Evolutionary conservation across 2,113 vertebrate genomes (phyloP).

Genomic region (Serinus canaria): DNA sequence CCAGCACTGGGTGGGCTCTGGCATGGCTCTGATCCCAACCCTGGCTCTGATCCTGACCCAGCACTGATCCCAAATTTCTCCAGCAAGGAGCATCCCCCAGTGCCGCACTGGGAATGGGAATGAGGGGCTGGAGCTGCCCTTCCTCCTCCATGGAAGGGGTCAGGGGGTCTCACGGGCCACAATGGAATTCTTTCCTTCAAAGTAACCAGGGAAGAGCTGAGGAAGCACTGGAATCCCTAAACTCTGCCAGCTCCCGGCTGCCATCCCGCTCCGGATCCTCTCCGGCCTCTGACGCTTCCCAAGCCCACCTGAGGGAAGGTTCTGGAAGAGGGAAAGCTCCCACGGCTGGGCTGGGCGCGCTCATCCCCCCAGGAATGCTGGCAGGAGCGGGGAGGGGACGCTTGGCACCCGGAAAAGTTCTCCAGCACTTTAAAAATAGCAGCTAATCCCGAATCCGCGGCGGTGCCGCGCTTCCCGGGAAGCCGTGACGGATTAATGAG

Average conservation of each 20-base stretch:
- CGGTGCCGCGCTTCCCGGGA: not conserved
- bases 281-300: not conserved
- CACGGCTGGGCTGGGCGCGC: accelerated
- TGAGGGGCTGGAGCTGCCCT: not conserved
- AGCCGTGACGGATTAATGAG: conserved; percentile 59
- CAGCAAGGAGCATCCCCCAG: not conserved
- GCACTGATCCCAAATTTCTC: not conserved
- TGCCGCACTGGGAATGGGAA: accelerated
- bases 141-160: not conserved
- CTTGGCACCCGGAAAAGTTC: not conserved
- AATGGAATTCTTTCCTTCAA: accelerated
- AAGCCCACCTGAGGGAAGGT: not conserved
- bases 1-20: not conserved
- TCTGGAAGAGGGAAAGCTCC: not conserved
- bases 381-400: not conserved
- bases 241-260: accelerated
- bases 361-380: not conserved
- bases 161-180: not conserved
- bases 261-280: not conserved
- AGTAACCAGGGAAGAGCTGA: not conserved
- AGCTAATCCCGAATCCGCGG: not conserved
- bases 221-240: not conserved
- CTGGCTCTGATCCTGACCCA: not conserved
- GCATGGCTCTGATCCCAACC: accelerated
- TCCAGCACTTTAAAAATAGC: not conserved